A percentile compares a stretch with the other conserved stretches of the same genome.
Conservation (phyloP, 2,113 vertebrate species). For the Amphiprion percula region DNA sequence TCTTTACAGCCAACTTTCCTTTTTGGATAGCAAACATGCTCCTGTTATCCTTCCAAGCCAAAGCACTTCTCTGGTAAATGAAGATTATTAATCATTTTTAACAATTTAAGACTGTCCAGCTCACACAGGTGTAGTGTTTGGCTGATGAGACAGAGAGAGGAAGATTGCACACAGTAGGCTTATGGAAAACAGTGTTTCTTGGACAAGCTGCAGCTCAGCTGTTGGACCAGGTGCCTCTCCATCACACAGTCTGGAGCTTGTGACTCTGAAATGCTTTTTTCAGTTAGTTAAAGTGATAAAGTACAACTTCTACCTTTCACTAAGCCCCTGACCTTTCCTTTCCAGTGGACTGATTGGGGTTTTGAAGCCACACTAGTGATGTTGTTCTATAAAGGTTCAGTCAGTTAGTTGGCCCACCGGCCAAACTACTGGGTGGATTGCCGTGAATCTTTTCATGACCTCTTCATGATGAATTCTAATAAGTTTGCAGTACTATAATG, state of each 20-base stretch:
- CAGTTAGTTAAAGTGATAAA: neutral
- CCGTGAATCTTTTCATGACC: neutral
- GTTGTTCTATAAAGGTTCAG: neutral
- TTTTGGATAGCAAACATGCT: neutral
- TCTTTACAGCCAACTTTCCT: too few species aligned
- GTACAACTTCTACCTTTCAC: neutral
- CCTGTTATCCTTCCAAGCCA: neutral
- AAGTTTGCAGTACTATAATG: neutral
- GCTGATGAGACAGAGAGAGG: neutral
- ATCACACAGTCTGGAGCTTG: neutral
- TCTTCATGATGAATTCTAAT: neutral
- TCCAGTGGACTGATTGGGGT: neutral
- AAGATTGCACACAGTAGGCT: neutral
- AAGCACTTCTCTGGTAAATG: neutral
- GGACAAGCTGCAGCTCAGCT: neutral
- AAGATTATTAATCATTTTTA: neutral
- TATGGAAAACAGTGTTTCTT: neutral
- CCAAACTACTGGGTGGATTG: neutral
- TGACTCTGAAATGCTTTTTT: neutral
- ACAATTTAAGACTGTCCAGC: neutral
- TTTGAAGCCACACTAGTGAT: neutral
- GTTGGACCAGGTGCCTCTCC: neutral
- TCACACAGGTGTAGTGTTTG: slow-evolving; percentile 11
- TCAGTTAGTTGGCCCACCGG: neutral
- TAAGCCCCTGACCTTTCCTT: neutral